Percentiles rank a stretch among this genome's conserved stretches.
phyloP scores from a whole-genome alignment of 2,797 vertebrate genomes.

The Tympanoctomys barrerae region DNA sequence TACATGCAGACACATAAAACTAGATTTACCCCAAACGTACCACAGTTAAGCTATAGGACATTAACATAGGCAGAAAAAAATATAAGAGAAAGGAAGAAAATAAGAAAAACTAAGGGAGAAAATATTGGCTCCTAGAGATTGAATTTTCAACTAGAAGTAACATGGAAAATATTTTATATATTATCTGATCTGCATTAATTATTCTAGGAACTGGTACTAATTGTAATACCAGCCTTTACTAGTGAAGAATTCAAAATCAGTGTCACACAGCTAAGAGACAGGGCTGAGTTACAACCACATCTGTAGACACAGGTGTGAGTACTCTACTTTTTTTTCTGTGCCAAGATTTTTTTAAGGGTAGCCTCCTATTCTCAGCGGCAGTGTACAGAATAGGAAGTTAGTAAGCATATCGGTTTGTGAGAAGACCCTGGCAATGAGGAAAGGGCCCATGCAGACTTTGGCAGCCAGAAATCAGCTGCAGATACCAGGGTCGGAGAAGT shows the following conservation, averaged over 20 bases:
- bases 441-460: neutral
- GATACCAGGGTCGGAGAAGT: neutral
- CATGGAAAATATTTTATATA: neutral
- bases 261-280: neutral
- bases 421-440: neutral
- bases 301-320: neutral
- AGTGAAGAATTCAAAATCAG: neutral
- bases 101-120: neutral
- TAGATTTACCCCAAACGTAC: neutral
- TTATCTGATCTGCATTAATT: neutral
- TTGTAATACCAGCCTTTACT: neutral
- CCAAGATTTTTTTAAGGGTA: neutral
- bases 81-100: neutral
- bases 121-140: neutral
- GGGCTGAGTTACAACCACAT: neutral
- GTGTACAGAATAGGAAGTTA: neutral
- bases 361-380: neutral
- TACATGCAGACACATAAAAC: neutral
- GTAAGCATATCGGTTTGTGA: accelerated
- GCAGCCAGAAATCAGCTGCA: too few relatives aligned
- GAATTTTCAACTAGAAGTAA: neutral
- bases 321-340: neutral
- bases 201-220: neutral
- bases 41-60: neutral
- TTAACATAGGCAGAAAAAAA: neutral